phyloP scores from a whole-genome alignment of 1,140 invertebrate genomes.

The Diploscapter pachys region DNA sequence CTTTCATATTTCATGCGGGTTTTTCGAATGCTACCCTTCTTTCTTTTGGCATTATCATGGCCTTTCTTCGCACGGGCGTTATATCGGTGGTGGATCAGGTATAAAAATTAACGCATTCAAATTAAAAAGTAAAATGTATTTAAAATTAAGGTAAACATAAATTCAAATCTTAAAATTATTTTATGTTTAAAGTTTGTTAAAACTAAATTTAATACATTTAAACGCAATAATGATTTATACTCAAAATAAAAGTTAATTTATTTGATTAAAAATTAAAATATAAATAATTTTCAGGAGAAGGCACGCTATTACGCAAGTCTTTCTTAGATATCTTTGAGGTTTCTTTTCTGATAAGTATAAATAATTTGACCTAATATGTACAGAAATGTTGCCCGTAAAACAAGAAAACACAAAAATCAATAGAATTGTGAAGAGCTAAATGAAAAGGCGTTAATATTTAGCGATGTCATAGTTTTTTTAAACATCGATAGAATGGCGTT shows the following conservation, averaged over 20 bases:
- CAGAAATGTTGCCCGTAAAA: conserved; percentile 14
- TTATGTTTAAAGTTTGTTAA: not conserved
- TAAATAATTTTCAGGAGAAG: conserved; percentile 10
- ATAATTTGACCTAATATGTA: not conserved
- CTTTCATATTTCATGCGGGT: not conserved
- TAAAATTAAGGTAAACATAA: not conserved
- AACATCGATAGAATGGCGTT: not conserved
- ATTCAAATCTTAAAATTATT: not conserved
- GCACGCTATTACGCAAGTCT: conserved; percentile 14
- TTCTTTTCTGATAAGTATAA: conserved; percentile 13
- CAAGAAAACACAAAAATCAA: conserved; percentile 4
- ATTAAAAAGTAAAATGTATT: not conserved
- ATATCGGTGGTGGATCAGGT: not conserved
- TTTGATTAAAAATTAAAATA: not conserved
- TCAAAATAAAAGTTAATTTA: not conserved
- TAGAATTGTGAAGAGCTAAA: not conserved
- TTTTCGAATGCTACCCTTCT: conserved; percentile 6
- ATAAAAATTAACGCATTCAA: not conserved
- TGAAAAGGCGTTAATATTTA: not conserved
- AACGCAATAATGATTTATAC: not conserved
- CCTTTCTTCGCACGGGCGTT: conserved; percentile 1
- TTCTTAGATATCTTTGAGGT: conserved; percentile 6
- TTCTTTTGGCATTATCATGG: conserved; percentile 20
- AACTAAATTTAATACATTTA: conserved; percentile 2
- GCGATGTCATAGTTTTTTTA: not conserved